Conservation (phyloP, 1,140 invertebrate genomes). For the Fopius arisanus region DNA sequence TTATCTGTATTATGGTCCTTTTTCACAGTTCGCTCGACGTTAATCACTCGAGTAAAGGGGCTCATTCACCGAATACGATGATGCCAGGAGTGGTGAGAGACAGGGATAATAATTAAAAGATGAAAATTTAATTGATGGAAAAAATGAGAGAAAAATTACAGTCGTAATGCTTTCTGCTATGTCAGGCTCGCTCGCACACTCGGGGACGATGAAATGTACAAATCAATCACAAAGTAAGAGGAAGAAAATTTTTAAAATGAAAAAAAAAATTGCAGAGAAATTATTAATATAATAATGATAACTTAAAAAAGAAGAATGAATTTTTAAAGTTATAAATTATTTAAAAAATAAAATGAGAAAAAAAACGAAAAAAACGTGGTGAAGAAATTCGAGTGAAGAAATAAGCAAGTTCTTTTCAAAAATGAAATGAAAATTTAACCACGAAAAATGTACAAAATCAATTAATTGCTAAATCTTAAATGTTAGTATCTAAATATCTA, state of each 20-base stretch:
- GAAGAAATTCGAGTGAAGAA: conserved; percentile 21
- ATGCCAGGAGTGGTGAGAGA: conserved; percentile 30
- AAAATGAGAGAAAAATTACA: background rate
- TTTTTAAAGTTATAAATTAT: conserved; percentile 64
- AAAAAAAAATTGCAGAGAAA: conserved; percentile 57
- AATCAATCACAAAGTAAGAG: conserved; percentile 54
- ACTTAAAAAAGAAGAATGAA: conserved; percentile 42
- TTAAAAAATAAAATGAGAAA: conserved; percentile 37
- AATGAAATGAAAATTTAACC: conserved; percentile 40
- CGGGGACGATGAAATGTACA: conserved; percentile 58
- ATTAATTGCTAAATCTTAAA: conserved; percentile 59
- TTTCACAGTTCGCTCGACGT: conserved; percentile 1
- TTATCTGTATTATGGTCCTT: conserved; percentile 18
- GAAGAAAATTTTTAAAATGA: conserved; percentile 42
- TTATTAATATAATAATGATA: conserved; percentile 62
- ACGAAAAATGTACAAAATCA: conserved; percentile 62
- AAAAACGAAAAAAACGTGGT: conserved; percentile 25
- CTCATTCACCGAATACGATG: background rate
- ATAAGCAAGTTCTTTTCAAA: conserved; percentile 34
- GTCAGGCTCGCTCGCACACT: conserved; percentile 49
- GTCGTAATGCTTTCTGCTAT: conserved; percentile 1
- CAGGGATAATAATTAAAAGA: conserved; percentile 15
- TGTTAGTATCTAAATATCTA: conserved; percentile 54
- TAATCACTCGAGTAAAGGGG: conserved; percentile 17
- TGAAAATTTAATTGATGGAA: conserved; percentile 11